Conservation (phyloP, 2,888 invertebrate species). For the Polydrusus tereticollis region DNA sequence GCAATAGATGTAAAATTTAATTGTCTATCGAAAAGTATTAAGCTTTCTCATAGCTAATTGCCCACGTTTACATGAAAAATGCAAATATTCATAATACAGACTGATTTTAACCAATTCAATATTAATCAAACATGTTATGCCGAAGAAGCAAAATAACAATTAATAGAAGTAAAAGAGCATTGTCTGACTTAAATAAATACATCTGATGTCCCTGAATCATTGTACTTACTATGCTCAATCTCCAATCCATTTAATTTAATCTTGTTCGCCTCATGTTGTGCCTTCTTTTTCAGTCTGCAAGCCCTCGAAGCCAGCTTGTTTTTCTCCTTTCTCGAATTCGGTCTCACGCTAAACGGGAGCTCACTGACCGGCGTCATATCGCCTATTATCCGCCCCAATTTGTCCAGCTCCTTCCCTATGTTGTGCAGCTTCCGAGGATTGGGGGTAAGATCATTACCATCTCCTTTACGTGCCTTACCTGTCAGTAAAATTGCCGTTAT, state of each 20-base stretch:
- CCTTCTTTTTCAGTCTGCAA: conserved; percentile 97
- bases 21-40: no score
- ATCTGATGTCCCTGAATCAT: not conserved
- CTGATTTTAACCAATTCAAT: no score
- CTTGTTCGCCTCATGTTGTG: conserved; percentile 99
- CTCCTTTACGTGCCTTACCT: conserved; percentile 85
- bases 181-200: no score
- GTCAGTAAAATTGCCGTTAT: not conserved
- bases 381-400: conserved; percentile 90
- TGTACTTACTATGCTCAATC: conserved; percentile 91
- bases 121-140: no score
- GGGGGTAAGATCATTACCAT: conserved; percentile 97
- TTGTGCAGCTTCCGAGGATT: conserved; percentile 91
- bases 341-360: conserved; percentile 88
- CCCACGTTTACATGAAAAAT: no score
- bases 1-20: no score
- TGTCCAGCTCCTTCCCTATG: conserved; percentile 93
- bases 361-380: conserved; percentile 97
- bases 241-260: conserved; percentile 94
- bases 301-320: conserved; percentile 97
- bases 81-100: no score
- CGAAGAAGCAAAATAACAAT: no score
- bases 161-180: no score
- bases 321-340: conserved; percentile 96
- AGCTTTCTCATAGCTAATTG: no score